phyloP scores from a whole-genome alignment of 2,797 vertebrate genomes.

The Chaetodon trifasciatus region DNA sequence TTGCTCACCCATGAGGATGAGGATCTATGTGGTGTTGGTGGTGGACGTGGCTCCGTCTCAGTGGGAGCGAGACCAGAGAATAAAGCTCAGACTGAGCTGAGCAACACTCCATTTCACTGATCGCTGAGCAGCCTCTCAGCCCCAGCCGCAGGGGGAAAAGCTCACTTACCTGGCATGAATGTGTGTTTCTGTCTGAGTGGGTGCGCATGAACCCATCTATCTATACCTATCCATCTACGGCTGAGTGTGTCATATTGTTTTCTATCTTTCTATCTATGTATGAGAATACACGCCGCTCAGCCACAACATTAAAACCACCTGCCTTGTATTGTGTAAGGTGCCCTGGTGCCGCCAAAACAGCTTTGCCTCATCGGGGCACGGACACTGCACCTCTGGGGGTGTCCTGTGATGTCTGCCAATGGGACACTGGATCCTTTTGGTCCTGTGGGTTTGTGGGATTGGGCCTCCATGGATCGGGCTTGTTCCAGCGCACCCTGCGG shows the following conservation, averaged over 20 bases:
- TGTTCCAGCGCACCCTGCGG: too few species aligned
- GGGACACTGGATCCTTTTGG: too few species aligned
- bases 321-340: too few species aligned
- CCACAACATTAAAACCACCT: too few species aligned
- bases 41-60: constrained; percentile 59
- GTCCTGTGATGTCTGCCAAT: not conserved
- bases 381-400: not conserved
- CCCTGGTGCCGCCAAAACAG: too few species aligned
- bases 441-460: too few species aligned
- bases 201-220: constrained; percentile 32
- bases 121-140: constrained; percentile 79
- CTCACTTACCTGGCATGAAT: constrained; percentile 75
- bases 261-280: constrained; percentile 22
- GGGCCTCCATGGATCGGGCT: too few species aligned
- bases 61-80: constrained; percentile 66
- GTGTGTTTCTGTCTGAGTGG: constrained; percentile 49
- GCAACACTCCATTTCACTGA: constrained; percentile 82
- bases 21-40: constrained; percentile 51
- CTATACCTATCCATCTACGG: constrained; percentile 30
- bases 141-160: constrained; percentile 67
- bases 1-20: constrained; percentile 50
- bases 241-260: constrained; percentile 27
- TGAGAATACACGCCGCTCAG: not conserved
- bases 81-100: constrained; percentile 73
- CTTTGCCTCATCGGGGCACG: too few species aligned